Evolutionary conservation across 2,797 vertebrate genomes (phyloP), one percentile per base, ranked within the genome.

Genomic region (Psittacula derbiana): DNA sequence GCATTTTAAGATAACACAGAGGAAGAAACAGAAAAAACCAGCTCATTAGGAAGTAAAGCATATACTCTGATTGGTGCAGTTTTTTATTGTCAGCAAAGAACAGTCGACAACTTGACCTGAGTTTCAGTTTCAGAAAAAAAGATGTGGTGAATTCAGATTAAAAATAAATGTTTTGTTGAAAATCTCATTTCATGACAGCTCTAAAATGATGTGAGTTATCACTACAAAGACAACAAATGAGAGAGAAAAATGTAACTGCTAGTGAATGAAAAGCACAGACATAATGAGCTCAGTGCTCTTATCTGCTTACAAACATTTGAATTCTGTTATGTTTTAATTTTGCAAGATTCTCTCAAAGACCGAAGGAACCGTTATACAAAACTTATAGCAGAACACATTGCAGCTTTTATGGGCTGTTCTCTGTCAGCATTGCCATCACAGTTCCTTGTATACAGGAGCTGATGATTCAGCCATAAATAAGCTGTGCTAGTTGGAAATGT

Each of bases 1-100:
- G 93, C 83, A 50, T 92, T 90, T 88, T 89, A 71, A 95, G 95
- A 92, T 96, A 95, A 91, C 1, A 0, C n/a, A 65, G 79, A 50
- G 38, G 61, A 76, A 87, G 52, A 82, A 92, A 83, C 14, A 19
- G 55, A 16, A 46, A 57, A 50, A 78, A 69, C 38, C 83, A 53
- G 44, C 88, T 96, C 76, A 61, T 93, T 92, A 95, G 64, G 94
- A 85, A 95, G 57, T 90, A 41, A 90, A 73, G 61, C 3, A 0
- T 52, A 17, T 25, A 6, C 36, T 90, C 40, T 86, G 75, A 65
- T 69, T 78, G 79, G 65, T 49, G 72, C 27, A 47, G 36, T 81
- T 80, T 25, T 46, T 86, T 76, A 49, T 76, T 80, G 86, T 52
- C 69, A 69, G 38, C 72, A 69, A 69, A 72, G 55, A 94, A 36